Evolutionary conservation across 2,797 vertebrate genomes (phyloP).

Genomic region (Clarias laeviceps): DNA sequence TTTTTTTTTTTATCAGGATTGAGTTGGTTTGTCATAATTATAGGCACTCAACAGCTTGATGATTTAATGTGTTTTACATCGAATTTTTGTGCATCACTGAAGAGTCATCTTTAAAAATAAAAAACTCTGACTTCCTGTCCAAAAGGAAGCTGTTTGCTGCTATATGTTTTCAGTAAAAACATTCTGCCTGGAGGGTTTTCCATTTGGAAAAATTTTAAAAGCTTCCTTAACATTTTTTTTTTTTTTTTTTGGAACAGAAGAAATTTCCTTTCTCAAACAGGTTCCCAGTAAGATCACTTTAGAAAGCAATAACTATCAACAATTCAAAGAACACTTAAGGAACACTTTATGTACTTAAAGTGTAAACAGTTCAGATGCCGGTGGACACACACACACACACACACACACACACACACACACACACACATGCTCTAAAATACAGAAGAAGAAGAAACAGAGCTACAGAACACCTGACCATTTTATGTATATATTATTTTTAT

Average conservation of each 20-base stretch:
- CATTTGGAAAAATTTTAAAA: neutral
- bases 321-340: neutral
- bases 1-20: neutral
- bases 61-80: constrained; percentile 1
- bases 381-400: too few relatives aligned
- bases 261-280: neutral
- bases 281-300: neutral
- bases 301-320: neutral
- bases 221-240: neutral
- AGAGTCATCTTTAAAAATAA: neutral
- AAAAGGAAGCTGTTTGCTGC: neutral
- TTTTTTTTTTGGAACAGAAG: neutral
- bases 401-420: neutral
- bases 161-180: neutral
- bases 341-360: neutral
- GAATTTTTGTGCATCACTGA: neutral
- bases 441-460: neutral
- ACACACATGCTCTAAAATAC: neutral
- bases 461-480: neutral
- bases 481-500: neutral
- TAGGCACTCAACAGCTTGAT: neutral
- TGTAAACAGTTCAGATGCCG: neutral
- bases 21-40: neutral
- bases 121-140: neutral
- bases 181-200: neutral